Evolutionary conservation across 2,888 invertebrate species (phyloP).

Genomic region (Azorinus chamasolen): DNA sequence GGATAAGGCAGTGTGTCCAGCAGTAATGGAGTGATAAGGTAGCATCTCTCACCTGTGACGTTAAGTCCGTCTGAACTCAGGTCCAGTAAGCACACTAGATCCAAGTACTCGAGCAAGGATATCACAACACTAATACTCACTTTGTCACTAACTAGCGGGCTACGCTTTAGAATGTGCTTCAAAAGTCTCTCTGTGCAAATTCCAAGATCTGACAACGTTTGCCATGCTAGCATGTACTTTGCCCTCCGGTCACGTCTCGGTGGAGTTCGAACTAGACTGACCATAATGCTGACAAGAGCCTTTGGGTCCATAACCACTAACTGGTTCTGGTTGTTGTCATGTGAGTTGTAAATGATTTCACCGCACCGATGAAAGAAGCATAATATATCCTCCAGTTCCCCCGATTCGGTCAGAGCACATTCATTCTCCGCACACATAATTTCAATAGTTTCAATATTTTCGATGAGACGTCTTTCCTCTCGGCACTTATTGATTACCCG

Average conservation of each 20-base stretch:
- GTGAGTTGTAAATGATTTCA: slow-evolving; percentile 64
- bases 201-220: slow-evolving; percentile 41
- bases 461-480: slow-evolving; percentile 38
- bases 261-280: slow-evolving; percentile 42
- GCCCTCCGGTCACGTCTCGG: slow-evolving; percentile 34
- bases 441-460: slow-evolving; percentile 45
- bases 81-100: slow-evolving; percentile 48
- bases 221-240: slow-evolving; percentile 44
- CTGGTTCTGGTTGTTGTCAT: slow-evolving; percentile 63
- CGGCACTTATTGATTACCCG: slow-evolving; percentile 61
- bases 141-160: slow-evolving; percentile 22
- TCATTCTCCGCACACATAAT: slow-evolving; percentile 39
- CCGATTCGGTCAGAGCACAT: slow-evolving; percentile 44
- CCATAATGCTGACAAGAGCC: slow-evolving; percentile 62
- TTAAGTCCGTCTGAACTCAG: slow-evolving; percentile 42
- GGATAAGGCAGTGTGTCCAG: slow-evolving; percentile 49
- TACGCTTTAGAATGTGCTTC: slow-evolving; percentile 41
- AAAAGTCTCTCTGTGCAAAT: slow-evolving; percentile 35
- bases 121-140: slow-evolving; percentile 29
- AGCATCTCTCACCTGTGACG: slow-evolving; percentile 37
- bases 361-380: slow-evolving; percentile 60
- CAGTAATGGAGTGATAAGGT: slow-evolving; percentile 58
- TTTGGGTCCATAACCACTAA: slow-evolving; percentile 67
- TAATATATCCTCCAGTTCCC: slow-evolving; percentile 63
- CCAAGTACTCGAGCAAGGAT: slow-evolving; percentile 39